A percentile compares a stretch with the other conserved stretches of the same genome.
These are phyloP conservation scores for Cryptus armator DNA, from an alignment of 2,888 invertebrate species.

Conservation along the genomic window DNA sequence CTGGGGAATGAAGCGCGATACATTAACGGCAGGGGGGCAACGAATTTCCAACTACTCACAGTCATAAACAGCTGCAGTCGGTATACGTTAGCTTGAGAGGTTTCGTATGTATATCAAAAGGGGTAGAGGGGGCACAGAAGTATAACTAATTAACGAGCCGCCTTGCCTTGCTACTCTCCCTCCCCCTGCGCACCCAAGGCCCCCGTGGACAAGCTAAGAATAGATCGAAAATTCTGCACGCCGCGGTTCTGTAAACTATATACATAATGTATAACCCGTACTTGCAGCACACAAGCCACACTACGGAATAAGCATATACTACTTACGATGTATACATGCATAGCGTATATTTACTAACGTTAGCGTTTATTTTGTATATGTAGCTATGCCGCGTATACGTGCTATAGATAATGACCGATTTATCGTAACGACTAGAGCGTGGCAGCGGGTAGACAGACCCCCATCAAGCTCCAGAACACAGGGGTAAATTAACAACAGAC, in stretches of 20 bases:
- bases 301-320: not conserved
- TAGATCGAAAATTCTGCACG: conserved; percentile 58
- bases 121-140: conserved; percentile 40
- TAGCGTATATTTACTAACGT: not conserved
- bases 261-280: conserved; percentile 44
- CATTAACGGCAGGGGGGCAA: not conserved
- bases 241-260: conserved; percentile 49
- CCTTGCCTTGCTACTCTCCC: conserved; percentile 19
- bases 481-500: conserved; percentile 84
- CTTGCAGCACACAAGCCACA: conserved; percentile 22
- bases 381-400: conserved; percentile 34
- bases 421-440: conserved; percentile 80
- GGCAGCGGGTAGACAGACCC: conserved; percentile 81
- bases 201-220: conserved; percentile 45
- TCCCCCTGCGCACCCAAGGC: not conserved
- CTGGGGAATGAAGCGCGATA: conserved; percentile 9
- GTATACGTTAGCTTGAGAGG: conserved; percentile 40
- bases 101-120: conserved; percentile 33
- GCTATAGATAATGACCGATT: conserved; percentile 81
- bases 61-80: conserved; percentile 51
- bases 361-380: too few species aligned
- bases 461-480: conserved; percentile 78
- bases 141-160: conserved; percentile 62
- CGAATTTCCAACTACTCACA: conserved; percentile 50
- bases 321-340: not conserved